Percentiles rank a stretch among this genome's conserved stretches.
Conservation (phyloP, 2,888 invertebrate genomes). For the Apamea sordens region DNA sequence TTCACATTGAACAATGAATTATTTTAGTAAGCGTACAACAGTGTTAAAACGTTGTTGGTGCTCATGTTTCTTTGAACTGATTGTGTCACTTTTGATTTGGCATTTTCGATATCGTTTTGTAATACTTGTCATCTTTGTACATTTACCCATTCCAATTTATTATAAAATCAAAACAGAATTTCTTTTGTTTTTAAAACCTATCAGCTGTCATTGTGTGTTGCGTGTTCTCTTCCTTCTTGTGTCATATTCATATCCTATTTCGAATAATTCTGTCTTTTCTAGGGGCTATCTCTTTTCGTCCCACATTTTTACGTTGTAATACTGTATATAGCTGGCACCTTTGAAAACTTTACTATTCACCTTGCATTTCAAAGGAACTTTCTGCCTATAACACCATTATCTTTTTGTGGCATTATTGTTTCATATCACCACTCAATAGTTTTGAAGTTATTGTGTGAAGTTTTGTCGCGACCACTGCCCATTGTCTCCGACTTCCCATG, state of each 20-base stretch:
- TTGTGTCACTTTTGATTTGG: constrained; percentile 21
- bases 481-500: constrained; percentile 69
- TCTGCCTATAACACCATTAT: constrained; percentile 28
- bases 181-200: background rate
- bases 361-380: constrained; percentile 23
- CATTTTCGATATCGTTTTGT: constrained; percentile 8
- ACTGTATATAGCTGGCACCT: background rate
- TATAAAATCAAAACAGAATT: background rate
- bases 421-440: constrained; percentile 58
- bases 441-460: constrained; percentile 63
- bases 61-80: constrained; percentile 8
- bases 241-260: background rate
- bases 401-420: constrained; percentile 57
- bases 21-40: background rate
- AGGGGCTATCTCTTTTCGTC: background rate
- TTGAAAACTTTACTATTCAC: constrained; percentile 11
- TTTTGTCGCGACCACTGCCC: constrained; percentile 56
- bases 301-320: background rate
- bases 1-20: constrained; percentile 5
- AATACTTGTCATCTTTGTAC: background rate
- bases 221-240: background rate
- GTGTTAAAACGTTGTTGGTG: background rate
- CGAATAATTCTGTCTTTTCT: background rate
- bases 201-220: background rate
- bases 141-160: background rate